These are phyloP conservation scores for Perithous albicinctus DNA, from an alignment of 2,888 invertebrate genomes.

Conservation along the genomic window DNA sequence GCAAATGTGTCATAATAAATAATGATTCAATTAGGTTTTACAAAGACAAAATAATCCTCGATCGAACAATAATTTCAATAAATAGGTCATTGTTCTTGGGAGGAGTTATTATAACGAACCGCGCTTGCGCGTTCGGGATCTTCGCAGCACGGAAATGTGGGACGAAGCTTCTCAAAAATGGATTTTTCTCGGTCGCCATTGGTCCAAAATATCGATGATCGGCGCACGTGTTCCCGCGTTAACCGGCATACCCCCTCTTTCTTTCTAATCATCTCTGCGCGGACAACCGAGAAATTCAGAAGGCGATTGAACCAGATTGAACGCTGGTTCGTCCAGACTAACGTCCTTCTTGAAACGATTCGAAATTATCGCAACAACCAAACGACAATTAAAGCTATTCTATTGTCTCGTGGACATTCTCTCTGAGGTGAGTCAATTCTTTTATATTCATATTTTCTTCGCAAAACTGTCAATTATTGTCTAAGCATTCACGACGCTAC, in stretches of 20 bases:
- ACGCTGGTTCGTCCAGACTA: not conserved
- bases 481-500: not conserved
- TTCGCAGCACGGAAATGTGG: not conserved
- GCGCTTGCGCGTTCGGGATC: conserved; percentile 1
- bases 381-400: too few relatives aligned
- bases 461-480: not conserved
- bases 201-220: not conserved
- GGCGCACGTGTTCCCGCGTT: conserved; percentile 5
- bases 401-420: not conserved
- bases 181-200: conserved; percentile 11
- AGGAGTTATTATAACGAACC: not conserved
- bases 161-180: not conserved
- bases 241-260: not conserved
- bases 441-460: too few relatives aligned
- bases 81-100: too few relatives aligned
- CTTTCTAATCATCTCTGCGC: not conserved
- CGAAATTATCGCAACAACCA: not conserved
- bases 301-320: not conserved
- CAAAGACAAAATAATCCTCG: not conserved
- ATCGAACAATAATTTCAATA: too few relatives aligned
- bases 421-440: conserved; percentile 12
- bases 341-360: not conserved
- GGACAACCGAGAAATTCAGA: too few relatives aligned
- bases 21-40: not conserved
- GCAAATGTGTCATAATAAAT: not conserved